Evolutionary conservation across 30 jellyfish, hydroid and myxozoan genomes (phyloP), one percentile per base, ranked within the genome.

Genomic region (Cassiopea xamachana): DNA sequence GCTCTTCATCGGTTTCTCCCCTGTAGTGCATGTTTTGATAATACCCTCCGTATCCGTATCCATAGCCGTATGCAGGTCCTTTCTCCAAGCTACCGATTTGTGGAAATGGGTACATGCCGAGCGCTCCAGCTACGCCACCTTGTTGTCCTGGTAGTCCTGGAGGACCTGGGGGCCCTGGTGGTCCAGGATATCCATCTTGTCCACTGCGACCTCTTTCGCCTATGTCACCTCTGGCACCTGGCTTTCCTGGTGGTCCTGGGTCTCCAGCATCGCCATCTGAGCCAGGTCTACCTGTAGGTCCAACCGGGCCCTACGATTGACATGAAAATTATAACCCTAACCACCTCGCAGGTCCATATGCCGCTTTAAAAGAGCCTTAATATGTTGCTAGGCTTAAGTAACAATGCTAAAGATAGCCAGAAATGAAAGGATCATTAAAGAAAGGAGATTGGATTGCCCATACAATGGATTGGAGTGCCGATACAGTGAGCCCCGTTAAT

Each of bases 121-220:
- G 84, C 67, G 45, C 47, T 1, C 69, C 90, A 0, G 90, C 95
- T 2, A 8, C 43, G 2, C 93, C 92, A 10, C 92, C 93, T 0
- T 93, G 55, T 46, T 46, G 84, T 62, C 98, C 98, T 27, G 98
- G 98, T 7, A 72, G 48, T 92, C 98, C 98, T 10, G 96, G 93
- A 1, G 96, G 93, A 60, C 97, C 97, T 4, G 92, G 93, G 2
- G 92, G 96, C 1, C 97, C 98, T 2, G 97, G 98, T 15, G 97
- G 97, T 81, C 98, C 98, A 15, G 94, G 89, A 68, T 92, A 93
- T 75, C 98, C 98, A 50, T 87, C 97, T 55, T 83, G 92, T 7
- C 98, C 98, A 67, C 86, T 68, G 61, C 94, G 84, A 8, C 98
- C 98, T 44, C 90, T 75, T 64, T 82, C 81, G 1, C 98, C 98